A percentile compares a stretch with the other conserved stretches of the same genome.
These are phyloP conservation scores for Parazoanthus darwini DNA, from an alignment of 92 coral and sea anemone species.

Conservation along the genomic window DNA sequence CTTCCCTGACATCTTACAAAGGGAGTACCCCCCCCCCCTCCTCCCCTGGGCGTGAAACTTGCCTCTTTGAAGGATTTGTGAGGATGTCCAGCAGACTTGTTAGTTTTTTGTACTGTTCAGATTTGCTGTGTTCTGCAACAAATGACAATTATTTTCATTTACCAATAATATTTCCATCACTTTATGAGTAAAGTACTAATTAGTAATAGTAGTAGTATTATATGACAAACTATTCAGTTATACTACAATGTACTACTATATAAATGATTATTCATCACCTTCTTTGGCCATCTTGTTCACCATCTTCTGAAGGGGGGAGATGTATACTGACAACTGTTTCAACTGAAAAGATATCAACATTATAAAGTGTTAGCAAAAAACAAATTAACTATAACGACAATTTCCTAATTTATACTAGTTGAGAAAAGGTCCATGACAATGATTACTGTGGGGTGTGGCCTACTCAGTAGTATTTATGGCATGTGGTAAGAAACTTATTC, in stretches of 20 bases:
- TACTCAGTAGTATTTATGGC: neutral
- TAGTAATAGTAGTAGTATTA: too few relatives aligned
- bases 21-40: too few relatives aligned
- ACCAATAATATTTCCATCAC: neutral
- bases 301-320: constrained; percentile 92
- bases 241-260: too few relatives aligned
- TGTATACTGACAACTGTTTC: constrained; percentile 86
- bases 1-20: too few relatives aligned
- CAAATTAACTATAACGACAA: too few relatives aligned
- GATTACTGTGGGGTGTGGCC: too few relatives aligned
- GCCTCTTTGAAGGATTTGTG: constrained; percentile 87
- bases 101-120: constrained; percentile 69
- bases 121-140: constrained; percentile 70
- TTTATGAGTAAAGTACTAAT: too few relatives aligned
- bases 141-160: neutral
- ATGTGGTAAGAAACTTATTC: neutral
- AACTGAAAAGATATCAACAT: constrained; percentile 53
- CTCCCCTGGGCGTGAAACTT: neutral
- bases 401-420: too few relatives aligned
- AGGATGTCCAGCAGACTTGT: constrained; percentile 86
- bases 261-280: neutral
- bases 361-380: neutral
- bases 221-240: too few relatives aligned
- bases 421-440: too few relatives aligned
- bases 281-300: constrained; percentile 89